Conservation (phyloP, 1,140 invertebrate species). For the Heterodera carotae region DNA sequence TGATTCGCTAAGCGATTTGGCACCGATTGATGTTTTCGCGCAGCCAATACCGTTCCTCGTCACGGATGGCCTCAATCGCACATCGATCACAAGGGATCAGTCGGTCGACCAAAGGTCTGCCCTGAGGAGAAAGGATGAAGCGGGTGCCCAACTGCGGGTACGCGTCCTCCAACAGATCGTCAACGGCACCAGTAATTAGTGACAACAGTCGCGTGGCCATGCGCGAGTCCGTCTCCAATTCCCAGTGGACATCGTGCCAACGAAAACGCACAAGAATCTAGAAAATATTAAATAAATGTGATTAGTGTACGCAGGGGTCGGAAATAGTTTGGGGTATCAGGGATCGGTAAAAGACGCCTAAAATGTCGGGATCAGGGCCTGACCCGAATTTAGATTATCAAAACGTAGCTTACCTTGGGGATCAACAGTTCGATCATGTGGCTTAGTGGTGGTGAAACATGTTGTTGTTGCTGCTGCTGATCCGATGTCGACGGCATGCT, state of each 20-base stretch:
- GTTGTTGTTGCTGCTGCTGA: constrained; percentile 68
- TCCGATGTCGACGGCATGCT: constrained; percentile 71
- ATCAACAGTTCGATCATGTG: constrained; percentile 85
- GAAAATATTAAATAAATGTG: neutral
- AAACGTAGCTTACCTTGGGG: too few relatives aligned
- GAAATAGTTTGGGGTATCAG: too few relatives aligned
- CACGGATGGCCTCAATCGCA: constrained; percentile 24
- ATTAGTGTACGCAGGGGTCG: too few relatives aligned
- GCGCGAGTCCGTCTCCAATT: constrained; percentile 70
- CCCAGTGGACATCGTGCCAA: constrained; percentile 30
- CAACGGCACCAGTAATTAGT: constrained; percentile 91
- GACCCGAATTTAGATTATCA: too few relatives aligned
- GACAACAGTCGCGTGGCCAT: constrained; percentile 83
- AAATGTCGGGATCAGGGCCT: too few relatives aligned
- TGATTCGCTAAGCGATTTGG: constrained; percentile 17
- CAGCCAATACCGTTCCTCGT: constrained; percentile 24
- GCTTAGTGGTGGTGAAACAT: neutral
- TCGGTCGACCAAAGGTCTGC: constrained; percentile 89
- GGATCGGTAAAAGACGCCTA: too few relatives aligned
- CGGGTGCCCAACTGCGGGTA: constrained; percentile 83
- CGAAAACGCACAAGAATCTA: constrained; percentile 8
- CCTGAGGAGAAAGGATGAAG: constrained; percentile 95
- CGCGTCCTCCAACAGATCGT: constrained; percentile 95
- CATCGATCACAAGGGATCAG: constrained; percentile 82
- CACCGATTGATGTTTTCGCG: constrained; percentile 12